These are phyloP conservation scores for Saxidomus purpurata DNA, from an alignment of 1,140 invertebrate genomes.

Conservation along the genomic window DNA sequence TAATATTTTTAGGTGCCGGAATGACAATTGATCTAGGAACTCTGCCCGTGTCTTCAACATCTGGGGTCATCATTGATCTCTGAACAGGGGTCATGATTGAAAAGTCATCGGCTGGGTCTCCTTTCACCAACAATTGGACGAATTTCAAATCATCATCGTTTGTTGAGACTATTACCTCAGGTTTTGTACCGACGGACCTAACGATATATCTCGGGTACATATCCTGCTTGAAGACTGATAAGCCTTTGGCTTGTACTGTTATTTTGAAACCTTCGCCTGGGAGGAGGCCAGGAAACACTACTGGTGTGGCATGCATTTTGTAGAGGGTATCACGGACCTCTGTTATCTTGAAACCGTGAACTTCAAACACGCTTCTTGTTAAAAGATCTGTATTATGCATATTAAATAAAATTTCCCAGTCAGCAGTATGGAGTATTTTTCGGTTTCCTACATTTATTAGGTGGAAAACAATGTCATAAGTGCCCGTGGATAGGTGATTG, in stretches of 20 bases:
- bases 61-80: background rate
- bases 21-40: background rate
- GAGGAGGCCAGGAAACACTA: background rate
- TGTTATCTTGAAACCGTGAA: background rate
- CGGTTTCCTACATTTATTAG: background rate
- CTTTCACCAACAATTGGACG: background rate
- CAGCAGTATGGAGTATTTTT: background rate
- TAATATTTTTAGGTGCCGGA: background rate
- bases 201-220: conserved; percentile 7
- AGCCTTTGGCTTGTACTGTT: conserved; percentile 18
- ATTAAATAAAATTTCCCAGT: conserved; percentile 43
- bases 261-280: background rate
- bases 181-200: background rate
- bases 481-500: background rate
- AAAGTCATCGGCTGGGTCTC: background rate
- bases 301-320: background rate
- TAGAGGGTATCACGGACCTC: background rate
- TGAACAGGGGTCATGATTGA: background rate
- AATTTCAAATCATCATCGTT: background rate
- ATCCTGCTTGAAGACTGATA: conserved; percentile 33
- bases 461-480: background rate
- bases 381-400: conserved; percentile 10
- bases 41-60: background rate
- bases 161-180: conserved; percentile 4
- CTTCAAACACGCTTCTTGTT: background rate